Conservation (phyloP, 2,113 vertebrate species). For the Lamprologus ornatipinnis region DNA sequence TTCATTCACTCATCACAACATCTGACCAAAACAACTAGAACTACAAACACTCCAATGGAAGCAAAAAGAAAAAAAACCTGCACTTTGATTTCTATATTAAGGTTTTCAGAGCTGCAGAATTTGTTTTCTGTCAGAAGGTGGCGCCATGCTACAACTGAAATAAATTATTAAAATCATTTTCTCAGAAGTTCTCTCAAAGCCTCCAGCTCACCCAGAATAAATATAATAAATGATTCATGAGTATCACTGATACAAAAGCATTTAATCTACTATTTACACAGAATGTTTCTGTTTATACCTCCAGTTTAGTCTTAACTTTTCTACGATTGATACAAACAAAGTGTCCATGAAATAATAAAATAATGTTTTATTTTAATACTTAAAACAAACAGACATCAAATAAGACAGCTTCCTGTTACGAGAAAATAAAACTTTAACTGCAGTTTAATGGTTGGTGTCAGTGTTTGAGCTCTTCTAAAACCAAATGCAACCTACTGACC, state of each 20-base stretch:
- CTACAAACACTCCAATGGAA: neutral
- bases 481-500: neutral
- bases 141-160: neutral
- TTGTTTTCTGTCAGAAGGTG: neutral
- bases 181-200: neutral
- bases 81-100: neutral
- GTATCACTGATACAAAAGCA: neutral
- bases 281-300: accelerated
- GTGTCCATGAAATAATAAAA: neutral
- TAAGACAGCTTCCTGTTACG: neutral
- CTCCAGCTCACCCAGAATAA: neutral
- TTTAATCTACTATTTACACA: accelerated
- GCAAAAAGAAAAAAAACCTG: neutral
- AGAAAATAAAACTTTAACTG: neutral
- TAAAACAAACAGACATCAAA: accelerated
- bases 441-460: neutral
- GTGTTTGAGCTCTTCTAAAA: neutral
- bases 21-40: neutral
- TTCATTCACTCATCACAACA: neutral
- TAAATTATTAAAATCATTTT: neutral
- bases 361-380: neutral
- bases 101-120: neutral
- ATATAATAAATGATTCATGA: neutral
- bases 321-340: neutral
- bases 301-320: neutral